phyloP scores from a whole-genome alignment of 92 coral and sea anemone species.

The Umimayanthus kanabou region DNA sequence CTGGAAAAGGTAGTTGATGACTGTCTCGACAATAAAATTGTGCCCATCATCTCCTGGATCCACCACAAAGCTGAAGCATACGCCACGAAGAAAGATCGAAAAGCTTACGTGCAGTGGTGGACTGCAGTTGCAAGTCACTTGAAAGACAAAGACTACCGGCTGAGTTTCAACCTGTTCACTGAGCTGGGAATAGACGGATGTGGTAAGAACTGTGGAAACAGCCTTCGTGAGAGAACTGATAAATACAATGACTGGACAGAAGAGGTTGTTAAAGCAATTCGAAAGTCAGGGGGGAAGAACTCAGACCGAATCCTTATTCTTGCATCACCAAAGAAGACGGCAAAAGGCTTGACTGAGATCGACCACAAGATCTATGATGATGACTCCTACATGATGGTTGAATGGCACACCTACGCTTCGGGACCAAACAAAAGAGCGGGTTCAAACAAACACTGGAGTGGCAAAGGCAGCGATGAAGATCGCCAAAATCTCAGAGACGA shows the following conservation, averaged over 20 bases:
- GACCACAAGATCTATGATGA: conserved; percentile 43
- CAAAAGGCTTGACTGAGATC: conserved; percentile 43
- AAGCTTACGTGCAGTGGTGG: conserved; percentile 70
- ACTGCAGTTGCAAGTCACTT: conserved; percentile 58
- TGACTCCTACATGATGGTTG: conserved; percentile 62
- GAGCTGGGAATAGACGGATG: conserved; percentile 70
- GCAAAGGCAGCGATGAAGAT: conserved; percentile 45
- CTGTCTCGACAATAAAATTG: conserved; percentile 52
- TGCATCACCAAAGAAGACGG: conserved; percentile 63
- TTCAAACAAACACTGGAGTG: conserved; percentile 52
- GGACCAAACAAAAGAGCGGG: conserved; percentile 64
- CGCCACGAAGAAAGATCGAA: conserved; percentile 54
- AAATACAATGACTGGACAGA: conserved; percentile 70
- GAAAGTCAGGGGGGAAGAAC: conserved; percentile 60
- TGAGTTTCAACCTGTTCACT: conserved; percentile 79
- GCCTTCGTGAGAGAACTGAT: conserved; percentile 57
- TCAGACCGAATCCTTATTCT: conserved; percentile 61
- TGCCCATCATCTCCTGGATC: conserved; percentile 74
- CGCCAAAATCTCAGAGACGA: conserved; percentile 39
- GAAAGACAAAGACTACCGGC: conserved; percentile 59
- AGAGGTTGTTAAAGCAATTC: conserved; percentile 61
- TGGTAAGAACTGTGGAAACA: conserved; percentile 48
- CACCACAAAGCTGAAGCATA: conserved; percentile 66
- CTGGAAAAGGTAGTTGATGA: conserved; percentile 56
- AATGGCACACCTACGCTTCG: conserved; percentile 70